Conservation (phyloP, 2,888 invertebrate species). For the Lasioglossum leucozonium region DNA sequence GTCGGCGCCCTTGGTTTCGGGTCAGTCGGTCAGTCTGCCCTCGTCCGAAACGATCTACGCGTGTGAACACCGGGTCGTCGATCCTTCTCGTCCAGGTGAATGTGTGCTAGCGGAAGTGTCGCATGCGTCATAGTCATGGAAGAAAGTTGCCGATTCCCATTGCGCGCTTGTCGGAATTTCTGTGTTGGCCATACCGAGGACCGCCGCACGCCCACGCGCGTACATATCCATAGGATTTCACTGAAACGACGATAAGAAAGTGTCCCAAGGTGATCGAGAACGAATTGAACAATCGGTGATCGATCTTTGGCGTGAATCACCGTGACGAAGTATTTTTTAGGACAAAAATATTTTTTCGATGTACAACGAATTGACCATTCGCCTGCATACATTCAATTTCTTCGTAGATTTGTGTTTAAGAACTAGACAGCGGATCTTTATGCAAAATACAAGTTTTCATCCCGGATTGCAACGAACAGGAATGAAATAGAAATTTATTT, state of each 20-base stretch:
- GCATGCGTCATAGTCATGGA: constrained; percentile 71
- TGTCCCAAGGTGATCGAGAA: constrained; percentile 21
- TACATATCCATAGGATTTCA: constrained; percentile 57
- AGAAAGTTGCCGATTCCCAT: constrained; percentile 71
- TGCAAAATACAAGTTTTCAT: too few relatives aligned
- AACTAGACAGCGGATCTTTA: too few relatives aligned
- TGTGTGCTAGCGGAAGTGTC: constrained; percentile 76
- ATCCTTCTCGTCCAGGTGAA: constrained; percentile 60
- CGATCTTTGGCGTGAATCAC: neutral
- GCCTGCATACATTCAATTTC: too few relatives aligned
- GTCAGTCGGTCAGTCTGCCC: constrained; percentile 73
- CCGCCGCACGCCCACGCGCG: constrained; percentile 41
- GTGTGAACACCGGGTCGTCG: constrained; percentile 22
- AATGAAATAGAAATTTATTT: too few relatives aligned
- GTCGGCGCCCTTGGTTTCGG: constrained; percentile 54
- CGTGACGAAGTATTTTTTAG: neutral
- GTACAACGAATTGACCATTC: too few relatives aligned
- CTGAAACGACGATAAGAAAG: constrained; percentile 47
- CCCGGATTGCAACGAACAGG: too few relatives aligned
- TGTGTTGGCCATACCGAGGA: constrained; percentile 26
- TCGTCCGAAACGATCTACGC: constrained; percentile 53
- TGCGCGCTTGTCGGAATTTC: constrained; percentile 64
- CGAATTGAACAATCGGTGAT: neutral
- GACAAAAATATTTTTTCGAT: too few relatives aligned
- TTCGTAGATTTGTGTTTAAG: too few relatives aligned